These are phyloP conservation scores for Drosophila leontia DNA, from an alignment of 1,140 invertebrate genomes.

Conservation along the genomic window DNA sequence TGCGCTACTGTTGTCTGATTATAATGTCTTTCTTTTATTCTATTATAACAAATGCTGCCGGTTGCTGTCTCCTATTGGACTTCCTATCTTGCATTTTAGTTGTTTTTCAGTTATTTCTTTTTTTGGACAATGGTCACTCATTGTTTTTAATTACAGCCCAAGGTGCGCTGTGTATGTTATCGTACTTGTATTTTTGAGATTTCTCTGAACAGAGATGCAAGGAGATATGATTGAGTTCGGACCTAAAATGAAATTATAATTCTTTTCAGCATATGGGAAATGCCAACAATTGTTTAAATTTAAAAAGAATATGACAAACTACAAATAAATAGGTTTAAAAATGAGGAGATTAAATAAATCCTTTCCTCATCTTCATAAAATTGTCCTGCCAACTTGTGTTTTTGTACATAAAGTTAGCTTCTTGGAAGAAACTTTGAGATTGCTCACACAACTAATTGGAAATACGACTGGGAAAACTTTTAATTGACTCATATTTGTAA, in stretches of 20 bases:
- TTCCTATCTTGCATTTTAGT: constrained; percentile 34
- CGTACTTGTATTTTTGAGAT: constrained; percentile 30
- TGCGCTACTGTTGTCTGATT: constrained; percentile 61
- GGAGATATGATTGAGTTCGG: not conserved
- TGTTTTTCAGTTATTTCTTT: constrained; percentile 8
- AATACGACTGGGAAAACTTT: constrained; percentile 54
- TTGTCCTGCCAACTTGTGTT: not conserved
- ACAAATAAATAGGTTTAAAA: not conserved
- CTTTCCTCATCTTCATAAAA: not conserved
- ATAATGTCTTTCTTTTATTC: constrained; percentile 49
- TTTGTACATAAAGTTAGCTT: not conserved
- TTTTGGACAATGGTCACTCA: constrained; percentile 62
- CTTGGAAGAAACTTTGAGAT: constrained; percentile 13
- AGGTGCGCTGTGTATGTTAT: constrained; percentile 28
- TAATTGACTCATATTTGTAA: constrained; percentile 68
- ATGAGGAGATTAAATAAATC: too few relatives aligned
- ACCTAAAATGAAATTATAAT: not conserved
- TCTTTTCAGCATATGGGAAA: not conserved
- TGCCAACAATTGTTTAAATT: too few relatives aligned
- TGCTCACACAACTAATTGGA: constrained; percentile 38
- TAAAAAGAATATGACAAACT: not conserved
- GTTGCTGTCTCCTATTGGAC: constrained; percentile 13
- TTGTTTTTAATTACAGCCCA: constrained; percentile 54
- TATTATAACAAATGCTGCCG: constrained; percentile 4
- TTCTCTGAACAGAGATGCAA: not conserved